Percentiles rank a stretch among this genome's conserved stretches.
Evolutionary conservation across 2,888 invertebrate genomes (phyloP).

Genomic region (Keiferia lycopersicella): DNA sequence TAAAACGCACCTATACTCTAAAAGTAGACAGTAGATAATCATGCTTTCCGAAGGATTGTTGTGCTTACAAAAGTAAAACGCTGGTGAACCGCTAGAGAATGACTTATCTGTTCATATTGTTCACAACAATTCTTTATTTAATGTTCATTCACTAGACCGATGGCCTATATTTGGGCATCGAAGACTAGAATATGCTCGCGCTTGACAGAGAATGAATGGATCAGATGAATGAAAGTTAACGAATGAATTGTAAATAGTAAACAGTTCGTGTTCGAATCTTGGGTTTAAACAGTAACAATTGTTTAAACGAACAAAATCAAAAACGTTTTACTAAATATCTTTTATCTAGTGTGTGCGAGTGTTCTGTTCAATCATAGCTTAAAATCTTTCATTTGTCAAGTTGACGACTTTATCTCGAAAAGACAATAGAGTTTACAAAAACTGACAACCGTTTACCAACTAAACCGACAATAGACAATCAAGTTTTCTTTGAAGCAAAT

Average conservation of each 20-base stretch:
- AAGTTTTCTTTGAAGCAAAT: constrained; percentile 23
- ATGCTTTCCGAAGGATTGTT: not conserved
- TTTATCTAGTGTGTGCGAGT: not conserved
- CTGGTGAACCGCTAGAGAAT: not conserved
- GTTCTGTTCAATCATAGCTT: not conserved
- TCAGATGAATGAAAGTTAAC: constrained; percentile 1
- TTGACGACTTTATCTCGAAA: not conserved
- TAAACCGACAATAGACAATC: constrained; percentile 9
- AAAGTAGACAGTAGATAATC: too few relatives aligned
- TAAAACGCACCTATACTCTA: too few relatives aligned
- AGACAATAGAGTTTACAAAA: not conserved
- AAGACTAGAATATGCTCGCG: constrained; percentile 7
- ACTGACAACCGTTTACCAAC: constrained; percentile 8
- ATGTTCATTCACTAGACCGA: constrained; percentile 14
- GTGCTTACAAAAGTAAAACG: too few relatives aligned
- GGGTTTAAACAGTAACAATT: too few relatives aligned
- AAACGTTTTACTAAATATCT: too few relatives aligned
- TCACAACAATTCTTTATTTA: constrained; percentile 12
- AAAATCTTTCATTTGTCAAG: not conserved
- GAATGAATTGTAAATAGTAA: constrained; percentile 11
- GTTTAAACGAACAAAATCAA: too few relatives aligned
- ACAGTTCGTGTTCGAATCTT: not conserved
- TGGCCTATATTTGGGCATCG: constrained; percentile 18
- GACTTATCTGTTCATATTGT: not conserved
- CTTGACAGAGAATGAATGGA: constrained; percentile 10